Evolutionary conservation across 2,113 vertebrate genomes (phyloP), one percentile per base, ranked within the genome.

Genomic region (Drymodes brunneopygia): DNA sequence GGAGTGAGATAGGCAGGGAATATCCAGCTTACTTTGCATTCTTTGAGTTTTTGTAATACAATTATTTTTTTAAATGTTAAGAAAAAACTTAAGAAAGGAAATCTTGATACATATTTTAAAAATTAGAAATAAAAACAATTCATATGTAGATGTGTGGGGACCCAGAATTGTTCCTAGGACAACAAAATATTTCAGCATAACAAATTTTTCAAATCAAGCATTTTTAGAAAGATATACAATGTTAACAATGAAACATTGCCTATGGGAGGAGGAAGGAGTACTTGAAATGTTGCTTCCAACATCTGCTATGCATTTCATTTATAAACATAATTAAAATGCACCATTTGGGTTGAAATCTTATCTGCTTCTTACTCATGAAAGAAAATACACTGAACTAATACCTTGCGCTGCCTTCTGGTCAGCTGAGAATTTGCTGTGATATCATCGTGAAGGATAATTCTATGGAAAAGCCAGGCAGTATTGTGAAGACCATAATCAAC

Each of bases 301-400:
- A 96, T 96, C 90, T 96, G 90, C 72, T 88, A 75, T 81, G 60
- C 61, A 61, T 97, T 97, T 88, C n/a, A 54, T 66, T 90, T 84
- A 74, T 47, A 90, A 96, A 88, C 57, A 65, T 72, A 92, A 93
- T 95, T 94, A 90, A 96, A 95, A 88, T 84, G 72, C 69, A 95
- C 75, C 31, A 72, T 88, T 95, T 93, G 57, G 62, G 48, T 82
- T 93, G 90, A 94, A 96, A 92, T 84, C 61, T 92, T 90, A 93
- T 88, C 86, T 93, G 44, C 64, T 84, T 60, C 72, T 84, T 88
- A 81, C 48, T 94, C 57, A 23, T 54, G 69, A 82, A 88, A 86
- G 64, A 81, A 92, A 94, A 92, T 77, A 74, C 35, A 51, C 47
- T 65, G 56, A 93, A 86, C 60, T 82, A 93, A 83, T 93, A 93